phyloP scores from a whole-genome alignment of 2,888 invertebrate species.

The Agrotis exclamationis region DNA sequence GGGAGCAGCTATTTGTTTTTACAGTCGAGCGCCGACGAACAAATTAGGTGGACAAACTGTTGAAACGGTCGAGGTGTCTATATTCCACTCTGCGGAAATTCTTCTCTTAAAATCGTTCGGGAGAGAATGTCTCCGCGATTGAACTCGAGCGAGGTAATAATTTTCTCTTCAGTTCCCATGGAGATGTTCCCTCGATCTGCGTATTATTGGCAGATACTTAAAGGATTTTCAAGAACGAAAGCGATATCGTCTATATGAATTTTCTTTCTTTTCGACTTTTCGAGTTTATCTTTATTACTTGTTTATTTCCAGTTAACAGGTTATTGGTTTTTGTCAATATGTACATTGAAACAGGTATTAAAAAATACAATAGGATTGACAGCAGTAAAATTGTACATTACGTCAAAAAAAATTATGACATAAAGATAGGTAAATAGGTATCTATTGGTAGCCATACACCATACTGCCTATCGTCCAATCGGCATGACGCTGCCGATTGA shows the following conservation, averaged over 20 bases:
- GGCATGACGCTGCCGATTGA: too few relatives aligned
- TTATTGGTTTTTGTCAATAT: slow-evolving; percentile 49
- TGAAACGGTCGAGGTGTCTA: slow-evolving; percentile 89
- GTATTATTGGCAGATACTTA: slow-evolving; percentile 81
- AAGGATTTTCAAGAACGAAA: slow-evolving; percentile 77
- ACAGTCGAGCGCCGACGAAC: slow-evolving; percentile 89
- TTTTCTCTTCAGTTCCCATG: slow-evolving; percentile 82
- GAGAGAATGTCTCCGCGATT: slow-evolving; percentile 82
- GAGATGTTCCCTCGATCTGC: slow-evolving; percentile 81
- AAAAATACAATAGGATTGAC: slow-evolving; percentile 21
- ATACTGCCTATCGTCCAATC: too few relatives aligned
- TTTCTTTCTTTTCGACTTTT: slow-evolving; percentile 54
- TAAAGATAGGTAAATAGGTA: not conserved
- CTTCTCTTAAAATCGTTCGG: slow-evolving; percentile 84
- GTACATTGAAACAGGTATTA: slow-evolving; percentile 23
- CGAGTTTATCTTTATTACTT: slow-evolving; percentile 50
- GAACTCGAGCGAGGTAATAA: slow-evolving; percentile 85
- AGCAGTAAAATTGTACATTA: slow-evolving; percentile 9
- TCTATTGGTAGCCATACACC: too few relatives aligned
- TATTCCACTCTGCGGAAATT: slow-evolving; percentile 87
- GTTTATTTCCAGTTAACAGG: slow-evolving; percentile 41
- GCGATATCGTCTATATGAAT: slow-evolving; percentile 70
- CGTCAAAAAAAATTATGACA: slow-evolving; percentile 28
- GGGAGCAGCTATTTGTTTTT: slow-evolving; percentile 90
- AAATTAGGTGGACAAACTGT: slow-evolving; percentile 91